These are phyloP conservation scores for Tupiocoris notatus DNA, from an alignment of 2,888 invertebrate species.

Conservation along the genomic window DNA sequence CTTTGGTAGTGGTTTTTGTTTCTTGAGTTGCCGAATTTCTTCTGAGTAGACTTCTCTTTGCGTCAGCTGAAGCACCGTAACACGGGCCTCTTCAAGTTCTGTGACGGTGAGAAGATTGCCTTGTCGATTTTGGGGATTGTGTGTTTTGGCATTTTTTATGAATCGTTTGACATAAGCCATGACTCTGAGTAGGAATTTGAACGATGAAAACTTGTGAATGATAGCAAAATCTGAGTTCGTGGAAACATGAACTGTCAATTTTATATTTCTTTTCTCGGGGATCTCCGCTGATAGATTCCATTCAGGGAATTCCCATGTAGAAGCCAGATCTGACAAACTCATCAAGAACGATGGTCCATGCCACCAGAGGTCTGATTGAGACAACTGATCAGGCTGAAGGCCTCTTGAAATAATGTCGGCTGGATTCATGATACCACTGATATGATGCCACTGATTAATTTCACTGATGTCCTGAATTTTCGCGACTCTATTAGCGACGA, in stretches of 20 bases:
- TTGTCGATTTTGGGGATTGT: not conserved
- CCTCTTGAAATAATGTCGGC: slow-evolving; percentile 37
- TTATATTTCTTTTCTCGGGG: not conserved
- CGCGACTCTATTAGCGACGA: slow-evolving; percentile 34
- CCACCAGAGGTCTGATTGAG: slow-evolving; percentile 11
- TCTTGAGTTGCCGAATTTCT: not conserved
- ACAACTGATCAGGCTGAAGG: slow-evolving; percentile 6
- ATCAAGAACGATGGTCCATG: slow-evolving; percentile 7
- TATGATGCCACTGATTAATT: slow-evolving; percentile 28
- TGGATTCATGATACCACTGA: slow-evolving; percentile 13
- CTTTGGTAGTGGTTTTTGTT: not conserved
- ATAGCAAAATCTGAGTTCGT: not conserved
- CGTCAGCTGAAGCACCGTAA: not conserved
- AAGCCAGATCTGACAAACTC: not conserved
- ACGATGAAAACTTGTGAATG: not conserved
- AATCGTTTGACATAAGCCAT: not conserved
- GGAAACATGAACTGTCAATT: not conserved
- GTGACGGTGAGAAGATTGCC: not conserved
- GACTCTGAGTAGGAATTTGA: not conserved
- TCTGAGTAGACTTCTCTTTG: not conserved
- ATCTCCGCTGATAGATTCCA: not conserved
- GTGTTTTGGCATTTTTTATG: not conserved
- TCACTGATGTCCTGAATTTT: slow-evolving; percentile 16
- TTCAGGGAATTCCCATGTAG: not conserved
- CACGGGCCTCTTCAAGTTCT: not conserved